Evolutionary conservation across 1,140 invertebrate species (phyloP).

Genomic region (Cephus cinctus): DNA sequence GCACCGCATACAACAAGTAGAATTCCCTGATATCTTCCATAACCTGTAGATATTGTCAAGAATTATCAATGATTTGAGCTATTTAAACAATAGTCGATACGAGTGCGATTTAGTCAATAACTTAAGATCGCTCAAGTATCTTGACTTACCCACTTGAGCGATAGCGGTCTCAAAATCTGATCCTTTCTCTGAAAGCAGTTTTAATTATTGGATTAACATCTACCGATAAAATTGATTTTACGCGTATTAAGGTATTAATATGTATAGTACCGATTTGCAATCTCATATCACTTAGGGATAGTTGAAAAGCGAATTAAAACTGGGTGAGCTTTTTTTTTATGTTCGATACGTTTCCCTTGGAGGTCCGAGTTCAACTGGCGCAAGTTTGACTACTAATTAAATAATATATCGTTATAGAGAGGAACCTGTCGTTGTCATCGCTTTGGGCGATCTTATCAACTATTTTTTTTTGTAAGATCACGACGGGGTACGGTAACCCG

Average conservation of each 20-base stretch:
- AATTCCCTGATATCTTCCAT: constrained; percentile 66
- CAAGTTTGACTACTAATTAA: too few relatives aligned
- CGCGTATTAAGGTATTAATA: neutral
- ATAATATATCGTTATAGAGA: too few relatives aligned
- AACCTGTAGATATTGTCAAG: constrained; percentile 50
- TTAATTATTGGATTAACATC: neutral
- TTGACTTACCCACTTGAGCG: neutral
- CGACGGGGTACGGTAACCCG: too few relatives aligned
- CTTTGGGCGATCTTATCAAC: too few relatives aligned
- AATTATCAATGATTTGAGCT: neutral
- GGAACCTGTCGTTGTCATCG: too few relatives aligned
- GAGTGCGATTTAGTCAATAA: neutral
- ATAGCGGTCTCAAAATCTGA: constrained; percentile 2
- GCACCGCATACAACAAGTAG: constrained; percentile 63
- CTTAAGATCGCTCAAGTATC: neutral
- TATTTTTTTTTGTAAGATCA: too few relatives aligned
- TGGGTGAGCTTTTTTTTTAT: neutral
- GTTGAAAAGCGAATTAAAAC: neutral
- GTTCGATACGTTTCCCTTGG: neutral
- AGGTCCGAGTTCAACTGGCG: neutral
- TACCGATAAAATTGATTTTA: neutral
- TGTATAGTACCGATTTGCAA: neutral
- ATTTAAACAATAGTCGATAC: neutral
- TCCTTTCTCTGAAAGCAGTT: constrained; percentile 1
- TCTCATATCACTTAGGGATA: constrained; percentile 1